These are phyloP conservation scores for Stictocephala bisonia DNA, from an alignment of 2,888 invertebrate genomes.

Conservation along the genomic window DNA sequence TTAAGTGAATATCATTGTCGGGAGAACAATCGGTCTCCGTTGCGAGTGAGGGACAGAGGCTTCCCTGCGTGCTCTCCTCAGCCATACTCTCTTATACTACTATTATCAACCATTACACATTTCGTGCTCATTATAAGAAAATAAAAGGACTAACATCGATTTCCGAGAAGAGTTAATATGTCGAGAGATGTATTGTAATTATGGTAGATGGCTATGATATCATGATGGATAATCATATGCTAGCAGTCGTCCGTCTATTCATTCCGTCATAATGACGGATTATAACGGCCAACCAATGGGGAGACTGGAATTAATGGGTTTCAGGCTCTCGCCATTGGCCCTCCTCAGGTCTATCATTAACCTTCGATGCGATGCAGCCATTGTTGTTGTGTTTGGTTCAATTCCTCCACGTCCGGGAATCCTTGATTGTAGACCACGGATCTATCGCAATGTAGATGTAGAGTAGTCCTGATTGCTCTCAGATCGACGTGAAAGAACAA, in stretches of 20 bases:
- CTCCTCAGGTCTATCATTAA: slow-evolving; percentile 37
- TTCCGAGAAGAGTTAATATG: slow-evolving; percentile 26
- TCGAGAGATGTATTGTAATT: slow-evolving; percentile 34
- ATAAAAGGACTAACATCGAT: slow-evolving; percentile 5
- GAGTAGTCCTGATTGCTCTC: no score
- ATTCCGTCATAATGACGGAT: slow-evolving; percentile 46
- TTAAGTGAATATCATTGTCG: no score
- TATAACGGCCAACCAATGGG: slow-evolving; percentile 45
- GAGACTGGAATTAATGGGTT: slow-evolving; percentile 44
- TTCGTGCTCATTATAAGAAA: neutral
- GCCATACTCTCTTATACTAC: no score
- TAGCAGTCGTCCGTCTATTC: slow-evolving; percentile 37
- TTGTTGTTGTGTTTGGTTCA: slow-evolving; percentile 40
- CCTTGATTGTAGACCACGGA: neutral
- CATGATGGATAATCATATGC: slow-evolving; percentile 30
- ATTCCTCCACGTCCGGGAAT: slow-evolving; percentile 22
- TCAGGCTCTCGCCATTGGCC: slow-evolving; percentile 41
- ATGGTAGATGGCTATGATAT: slow-evolving; percentile 17
- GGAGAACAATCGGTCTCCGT: no score
- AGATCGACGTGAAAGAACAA: no score
- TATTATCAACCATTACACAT: slow-evolving; percentile 26
- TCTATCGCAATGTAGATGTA: no score
- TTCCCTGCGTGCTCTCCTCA: no score
- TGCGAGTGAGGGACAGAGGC: no score
- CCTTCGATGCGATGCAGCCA: slow-evolving; percentile 33